Percentiles rank a stretch among this genome's conserved stretches.
Conservation (phyloP, 2,797 vertebrate genomes). For the Rallus crepitans region DNA sequence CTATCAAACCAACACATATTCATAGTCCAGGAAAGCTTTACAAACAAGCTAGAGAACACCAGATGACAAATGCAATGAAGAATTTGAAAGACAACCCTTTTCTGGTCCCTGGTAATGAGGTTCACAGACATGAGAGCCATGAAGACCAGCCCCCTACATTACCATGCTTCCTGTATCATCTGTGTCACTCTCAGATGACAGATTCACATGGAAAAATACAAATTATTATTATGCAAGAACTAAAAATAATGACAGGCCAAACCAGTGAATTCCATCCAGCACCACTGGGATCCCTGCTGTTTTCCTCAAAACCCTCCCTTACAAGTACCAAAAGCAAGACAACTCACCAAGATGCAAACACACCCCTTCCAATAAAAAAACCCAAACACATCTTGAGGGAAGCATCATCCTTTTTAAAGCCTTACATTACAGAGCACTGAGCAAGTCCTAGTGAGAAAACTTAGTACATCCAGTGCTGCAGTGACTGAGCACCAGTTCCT, state of each 20-base stretch:
- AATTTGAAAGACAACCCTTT: background rate
- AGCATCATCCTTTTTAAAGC: too few relatives aligned
- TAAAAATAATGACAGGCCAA: background rate
- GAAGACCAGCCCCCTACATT: background rate
- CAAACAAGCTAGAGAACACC: background rate
- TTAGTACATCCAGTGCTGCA: too few relatives aligned
- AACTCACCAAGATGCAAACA: background rate
- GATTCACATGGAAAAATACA: background rate
- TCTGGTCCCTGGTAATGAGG: background rate
- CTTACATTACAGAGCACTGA: too few relatives aligned
- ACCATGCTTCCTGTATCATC: background rate
- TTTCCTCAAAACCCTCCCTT: background rate
- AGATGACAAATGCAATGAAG: background rate
- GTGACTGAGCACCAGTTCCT: too few relatives aligned
- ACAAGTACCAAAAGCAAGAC: background rate
- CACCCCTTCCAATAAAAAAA: background rate
- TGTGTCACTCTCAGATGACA: background rate
- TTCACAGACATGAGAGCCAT: background rate
- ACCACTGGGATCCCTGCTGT: background rate
- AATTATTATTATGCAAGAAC: background rate
- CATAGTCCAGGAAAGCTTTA: background rate
- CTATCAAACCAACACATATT: background rate
- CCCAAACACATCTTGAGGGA: too few relatives aligned
- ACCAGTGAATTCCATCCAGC: background rate
- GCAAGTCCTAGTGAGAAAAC: too few relatives aligned